Conservation (phyloP, 1,140 invertebrate genomes). For the Lutraria rhynchaena region DNA sequence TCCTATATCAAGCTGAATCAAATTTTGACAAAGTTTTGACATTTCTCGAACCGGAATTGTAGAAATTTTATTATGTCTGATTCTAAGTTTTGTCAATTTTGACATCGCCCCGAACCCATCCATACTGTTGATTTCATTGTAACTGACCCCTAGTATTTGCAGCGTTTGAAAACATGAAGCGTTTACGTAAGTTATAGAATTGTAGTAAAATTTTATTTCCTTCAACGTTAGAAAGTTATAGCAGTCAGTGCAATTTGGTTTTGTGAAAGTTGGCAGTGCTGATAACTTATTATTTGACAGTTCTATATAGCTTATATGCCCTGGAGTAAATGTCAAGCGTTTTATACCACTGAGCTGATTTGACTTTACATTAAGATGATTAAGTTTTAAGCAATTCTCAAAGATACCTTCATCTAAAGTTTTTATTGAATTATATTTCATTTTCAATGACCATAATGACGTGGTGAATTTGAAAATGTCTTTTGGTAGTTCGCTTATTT, state of each 20-base stretch:
- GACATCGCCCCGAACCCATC: background rate
- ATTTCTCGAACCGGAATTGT: background rate
- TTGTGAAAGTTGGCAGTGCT: slow-evolving; percentile 5
- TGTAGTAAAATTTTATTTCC: background rate
- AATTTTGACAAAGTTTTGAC: background rate
- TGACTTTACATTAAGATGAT: slow-evolving; percentile 2
- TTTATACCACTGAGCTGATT: background rate
- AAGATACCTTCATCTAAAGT: slow-evolving; percentile 8
- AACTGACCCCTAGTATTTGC: background rate
- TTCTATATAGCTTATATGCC: background rate
- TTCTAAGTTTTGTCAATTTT: background rate
- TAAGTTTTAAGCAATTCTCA: background rate
- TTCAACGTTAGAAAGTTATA: slow-evolving; percentile 2
- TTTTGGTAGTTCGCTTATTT: background rate
- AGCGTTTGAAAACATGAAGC: background rate
- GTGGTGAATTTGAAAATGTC: background rate
- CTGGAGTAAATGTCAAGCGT: background rate
- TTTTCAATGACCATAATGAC: background rate
- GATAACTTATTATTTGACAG: slow-evolving; percentile 7
- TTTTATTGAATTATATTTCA: background rate
- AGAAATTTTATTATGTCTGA: slow-evolving; percentile 3
- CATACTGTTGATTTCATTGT: background rate
- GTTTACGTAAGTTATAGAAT: background rate
- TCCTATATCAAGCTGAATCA: slow-evolving; percentile 17
- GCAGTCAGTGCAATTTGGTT: background rate